Conservation (phyloP, 2,797 vertebrate genomes). For the Avahi laniger region DNA sequence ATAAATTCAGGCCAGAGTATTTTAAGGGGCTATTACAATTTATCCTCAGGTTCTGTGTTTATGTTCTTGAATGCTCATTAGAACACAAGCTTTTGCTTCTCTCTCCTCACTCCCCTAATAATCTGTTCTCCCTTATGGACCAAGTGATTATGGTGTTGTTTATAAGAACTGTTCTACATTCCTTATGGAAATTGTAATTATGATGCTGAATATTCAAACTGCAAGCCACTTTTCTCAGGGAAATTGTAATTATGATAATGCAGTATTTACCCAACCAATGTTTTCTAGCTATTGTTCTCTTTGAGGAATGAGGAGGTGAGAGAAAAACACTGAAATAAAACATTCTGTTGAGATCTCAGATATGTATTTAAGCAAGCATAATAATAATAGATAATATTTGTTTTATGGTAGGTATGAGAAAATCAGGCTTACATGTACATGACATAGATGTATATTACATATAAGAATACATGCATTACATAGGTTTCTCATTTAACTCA, state of each 20-base stretch:
- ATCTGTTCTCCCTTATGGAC: conserved; percentile 56
- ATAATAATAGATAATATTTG: neutral
- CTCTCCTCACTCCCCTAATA: conserved; percentile 2
- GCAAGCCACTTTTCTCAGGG: conserved; percentile 67
- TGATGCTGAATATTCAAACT: conserved; percentile 61
- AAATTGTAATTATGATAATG: conserved; percentile 74
- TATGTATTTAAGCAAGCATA: neutral
- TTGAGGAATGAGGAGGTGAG: conserved; percentile 59
- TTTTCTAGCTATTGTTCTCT: conserved; percentile 70
- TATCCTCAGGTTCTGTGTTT: neutral
- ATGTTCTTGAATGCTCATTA: conserved; percentile 35
- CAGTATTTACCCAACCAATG: conserved; percentile 65
- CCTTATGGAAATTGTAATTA: conserved; percentile 65
- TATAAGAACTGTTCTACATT: conserved; percentile 65
- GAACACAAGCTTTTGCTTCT: neutral
- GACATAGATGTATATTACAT: neutral
- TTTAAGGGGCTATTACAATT: neutral
- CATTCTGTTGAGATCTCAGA: conserved; percentile 9
- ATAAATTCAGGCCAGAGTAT: neutral
- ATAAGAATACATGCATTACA: neutral
- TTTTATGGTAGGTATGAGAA: neutral
- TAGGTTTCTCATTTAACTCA: neutral
- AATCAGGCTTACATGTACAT: neutral
- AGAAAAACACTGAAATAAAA: conserved; percentile 53
- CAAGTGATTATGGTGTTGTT: conserved; percentile 60